Evolutionary conservation across 2,888 invertebrate species (phyloP), one percentile per base, ranked within the genome.

Genomic region (Seira ritae): DNA sequence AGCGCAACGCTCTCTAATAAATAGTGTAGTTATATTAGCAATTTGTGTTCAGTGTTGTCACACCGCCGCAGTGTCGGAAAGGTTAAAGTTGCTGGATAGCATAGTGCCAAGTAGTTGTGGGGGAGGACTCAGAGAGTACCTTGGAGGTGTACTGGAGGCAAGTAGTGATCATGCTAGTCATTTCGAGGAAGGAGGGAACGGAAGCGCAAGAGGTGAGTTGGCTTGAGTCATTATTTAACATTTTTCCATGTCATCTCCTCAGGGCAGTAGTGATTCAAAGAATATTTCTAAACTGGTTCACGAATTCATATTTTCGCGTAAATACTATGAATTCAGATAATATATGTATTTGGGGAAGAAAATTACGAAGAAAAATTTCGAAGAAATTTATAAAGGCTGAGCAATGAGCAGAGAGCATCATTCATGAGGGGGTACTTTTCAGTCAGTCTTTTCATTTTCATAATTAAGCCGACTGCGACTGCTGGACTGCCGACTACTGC

Each of bases 41-140:
- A 62, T 62, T 20, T 62, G 62, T 62, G 62, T 62, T 62, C 62
- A 62, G 2, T 62, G 62, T 22, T 62, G 20, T 20, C 20, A 62
- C n/a, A 20, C 62, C 2, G 20, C 8, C 19, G 10, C 6, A 1
- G 62, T 62, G 62, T 31, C 31, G 31, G 31, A 31, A 8, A 31
- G 31, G 8, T 31, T 31, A 31, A 31, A 31, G 8, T 31, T 31
- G 31, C 62, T 62, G 4, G 62, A 62, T n/a, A 62, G 20, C 22
- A 62, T 62, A 62, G 62, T 62, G 62, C 62, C 62, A 62, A 62
- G 62, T 20, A 62, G 22, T 22, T 62, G 62, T 20, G 62, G 62
- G 20, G 62, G 62, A 20, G 62, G 62, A 20, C 62, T 62, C 62
- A 62, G 62, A 62, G 62, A 62, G 22, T 62, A 62, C n/a, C 62